Percentiles rank a stretch among this genome's conserved stretches.
phyloP scores from a whole-genome alignment of 2,888 invertebrate species.

The Halictus ligatus region DNA sequence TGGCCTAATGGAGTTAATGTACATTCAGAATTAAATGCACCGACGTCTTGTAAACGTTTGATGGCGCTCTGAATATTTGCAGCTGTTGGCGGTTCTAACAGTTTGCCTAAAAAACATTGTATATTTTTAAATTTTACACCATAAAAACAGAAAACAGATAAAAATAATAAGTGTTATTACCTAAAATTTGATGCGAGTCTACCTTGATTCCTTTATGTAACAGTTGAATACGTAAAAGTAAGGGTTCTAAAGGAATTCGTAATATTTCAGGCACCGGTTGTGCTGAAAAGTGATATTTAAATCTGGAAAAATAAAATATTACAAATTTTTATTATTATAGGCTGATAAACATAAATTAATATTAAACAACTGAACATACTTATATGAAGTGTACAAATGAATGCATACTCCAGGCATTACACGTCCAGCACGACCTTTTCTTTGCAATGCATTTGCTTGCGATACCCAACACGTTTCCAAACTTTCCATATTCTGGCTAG shows the following conservation, averaged over 20 bases:
- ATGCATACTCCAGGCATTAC: conserved; percentile 95
- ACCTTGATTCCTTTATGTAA: conserved; percentile 84
- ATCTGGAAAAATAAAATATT: conserved; percentile 81
- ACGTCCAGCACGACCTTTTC: conserved; percentile 95
- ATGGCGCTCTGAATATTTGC: conserved; percentile 90
- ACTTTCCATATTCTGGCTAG: conserved; percentile 94
- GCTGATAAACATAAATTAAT: neutral
- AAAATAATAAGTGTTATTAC: conserved; percentile 77
- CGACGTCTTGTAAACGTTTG: conserved; percentile 90
- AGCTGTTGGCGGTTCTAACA: conserved; percentile 90
- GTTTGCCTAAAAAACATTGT: conserved; percentile 85
- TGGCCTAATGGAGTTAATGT: conserved; percentile 94
- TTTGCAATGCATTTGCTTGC: conserved; percentile 94
- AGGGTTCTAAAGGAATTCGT: conserved; percentile 93
- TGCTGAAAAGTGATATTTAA: conserved; percentile 87
- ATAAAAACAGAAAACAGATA: neutral
- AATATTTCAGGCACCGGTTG: conserved; percentile 96
- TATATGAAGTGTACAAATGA: conserved; percentile 93
- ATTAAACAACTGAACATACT: conserved; percentile 66
- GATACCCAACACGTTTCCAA: conserved; percentile 96
- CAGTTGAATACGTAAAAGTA: conserved; percentile 91
- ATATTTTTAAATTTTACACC: neutral
- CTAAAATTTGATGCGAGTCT: conserved; percentile 86
- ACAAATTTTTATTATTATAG: neutral
- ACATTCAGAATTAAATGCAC: conserved; percentile 91